phyloP scores from a whole-genome alignment of 1,140 invertebrate species.

The Papilio polytes region DNA sequence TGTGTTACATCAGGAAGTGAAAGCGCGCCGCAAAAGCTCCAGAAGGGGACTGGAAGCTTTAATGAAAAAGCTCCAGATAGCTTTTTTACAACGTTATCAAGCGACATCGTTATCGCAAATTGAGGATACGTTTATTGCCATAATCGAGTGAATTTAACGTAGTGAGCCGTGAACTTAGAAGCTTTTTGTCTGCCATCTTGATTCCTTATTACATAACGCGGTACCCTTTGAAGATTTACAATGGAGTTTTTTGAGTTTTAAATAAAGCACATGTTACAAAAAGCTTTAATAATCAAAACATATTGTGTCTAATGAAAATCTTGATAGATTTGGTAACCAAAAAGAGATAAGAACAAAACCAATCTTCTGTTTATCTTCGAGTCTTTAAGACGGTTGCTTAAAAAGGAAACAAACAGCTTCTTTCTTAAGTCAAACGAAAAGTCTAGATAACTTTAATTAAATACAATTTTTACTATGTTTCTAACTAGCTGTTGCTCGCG shows the following conservation, averaged over 20 bases:
- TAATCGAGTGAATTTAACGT: conserved; percentile 28
- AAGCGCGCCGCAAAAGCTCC: not conserved
- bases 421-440: no score
- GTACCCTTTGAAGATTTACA: conserved; percentile 21
- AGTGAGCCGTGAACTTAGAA: conserved; percentile 31
- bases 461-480: no score
- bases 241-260: not conserved
- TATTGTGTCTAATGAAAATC: not conserved
- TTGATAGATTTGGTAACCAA: not conserved
- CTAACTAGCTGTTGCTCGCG: no score
- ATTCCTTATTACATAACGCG: conserved; percentile 18
- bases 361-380: not conserved
- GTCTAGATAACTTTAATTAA: no score
- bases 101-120: conserved; percentile 35
- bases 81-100: conserved; percentile 23
- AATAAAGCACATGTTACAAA: not conserved
- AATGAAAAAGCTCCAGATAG: conserved; percentile 13
- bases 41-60: not conserved
- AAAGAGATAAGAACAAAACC: not conserved
- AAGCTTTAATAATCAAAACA: not conserved
- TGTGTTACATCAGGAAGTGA: not conserved
- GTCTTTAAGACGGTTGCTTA: not conserved
- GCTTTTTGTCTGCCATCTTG: conserved; percentile 12
- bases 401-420: no score
- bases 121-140: conserved; percentile 31